These are phyloP conservation scores for Microchrysa polita DNA, from an alignment of 2,888 invertebrate species.

Conservation along the genomic window DNA sequence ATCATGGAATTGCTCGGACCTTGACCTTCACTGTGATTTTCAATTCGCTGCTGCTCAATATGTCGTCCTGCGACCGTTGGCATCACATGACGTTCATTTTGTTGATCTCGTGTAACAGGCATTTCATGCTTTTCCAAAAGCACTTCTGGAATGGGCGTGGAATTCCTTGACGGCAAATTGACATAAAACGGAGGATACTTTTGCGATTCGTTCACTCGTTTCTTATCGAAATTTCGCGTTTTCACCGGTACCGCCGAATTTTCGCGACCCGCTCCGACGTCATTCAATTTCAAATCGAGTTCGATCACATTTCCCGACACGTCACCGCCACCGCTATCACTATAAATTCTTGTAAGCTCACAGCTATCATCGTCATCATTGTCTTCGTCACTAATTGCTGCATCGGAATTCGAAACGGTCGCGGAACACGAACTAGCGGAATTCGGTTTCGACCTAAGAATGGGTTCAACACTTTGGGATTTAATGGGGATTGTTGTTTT, in stretches of 20 bases:
- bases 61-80: slow-evolving; percentile 48
- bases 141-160: slow-evolving; percentile 51
- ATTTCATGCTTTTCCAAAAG: slow-evolving; percentile 59
- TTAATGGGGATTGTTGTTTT: slow-evolving; percentile 42
- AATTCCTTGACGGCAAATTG: slow-evolving; percentile 38
- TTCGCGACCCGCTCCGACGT: slow-evolving; percentile 37
- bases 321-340: too few relatives aligned
- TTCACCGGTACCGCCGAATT: slow-evolving; percentile 12
- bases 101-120: slow-evolving; percentile 56
- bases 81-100: slow-evolving; percentile 40
- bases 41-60: slow-evolving; percentile 47
- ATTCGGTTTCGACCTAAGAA: slow-evolving; percentile 36
- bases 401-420: slow-evolving; percentile 19
- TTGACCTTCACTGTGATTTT: slow-evolving; percentile 43
- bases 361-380: slow-evolving; percentile 43
- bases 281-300: slow-evolving; percentile 34
- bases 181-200: slow-evolving; percentile 52
- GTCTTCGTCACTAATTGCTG: slow-evolving; percentile 42
- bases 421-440: slow-evolving; percentile 12
- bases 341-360: slow-evolving; percentile 3
- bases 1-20: slow-evolving; percentile 11
- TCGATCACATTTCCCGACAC: slow-evolving; percentile 6
- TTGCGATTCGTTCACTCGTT: slow-evolving; percentile 40
- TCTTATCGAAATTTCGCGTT: not conserved
- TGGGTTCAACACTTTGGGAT: slow-evolving; percentile 44